A percentile compares a stretch with the other conserved stretches of the same genome.
Evolutionary conservation across 2,888 invertebrate genomes (phyloP).

Genomic region (Clistopyga incitator): DNA sequence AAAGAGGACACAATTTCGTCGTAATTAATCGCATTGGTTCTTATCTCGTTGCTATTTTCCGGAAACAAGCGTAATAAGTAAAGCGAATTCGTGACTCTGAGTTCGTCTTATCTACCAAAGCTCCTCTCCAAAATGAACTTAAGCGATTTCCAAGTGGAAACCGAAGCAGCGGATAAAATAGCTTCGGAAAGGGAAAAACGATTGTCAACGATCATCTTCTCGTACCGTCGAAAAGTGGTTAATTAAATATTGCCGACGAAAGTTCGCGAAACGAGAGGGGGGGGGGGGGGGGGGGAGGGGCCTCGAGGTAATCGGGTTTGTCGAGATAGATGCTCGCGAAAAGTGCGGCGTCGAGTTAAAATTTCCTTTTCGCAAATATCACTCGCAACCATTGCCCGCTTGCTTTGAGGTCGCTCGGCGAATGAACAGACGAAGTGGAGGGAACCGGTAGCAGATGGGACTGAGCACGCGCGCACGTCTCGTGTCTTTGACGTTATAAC

Average conservation of each 20-base stretch:
- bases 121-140: background rate
- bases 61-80: background rate
- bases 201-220: constrained; percentile 40
- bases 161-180: background rate
- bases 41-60: background rate
- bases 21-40: constrained; percentile 12
- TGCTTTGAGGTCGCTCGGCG: constrained; percentile 53
- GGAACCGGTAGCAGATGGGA: constrained; percentile 42
- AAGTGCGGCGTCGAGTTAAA: constrained; percentile 45
- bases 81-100: background rate
- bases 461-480: constrained; percentile 19
- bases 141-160: background rate
- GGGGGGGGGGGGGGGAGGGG: constrained; percentile 1
- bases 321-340: constrained; percentile 20
- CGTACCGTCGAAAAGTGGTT: constrained; percentile 41
- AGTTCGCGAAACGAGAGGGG: constrained; percentile 9
- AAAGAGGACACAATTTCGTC: constrained; percentile 1
- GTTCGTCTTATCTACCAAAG: background rate
- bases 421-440: constrained; percentile 52
- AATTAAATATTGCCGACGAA: constrained; percentile 54
- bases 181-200: background rate
- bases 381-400: constrained; percentile 40
- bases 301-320: constrained; percentile 38
- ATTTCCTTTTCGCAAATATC: constrained; percentile 58
- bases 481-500: constrained; percentile 63